Evolutionary conservation across 2,888 invertebrate genomes (phyloP).

Genomic region (Yponomeuta malinellus): DNA sequence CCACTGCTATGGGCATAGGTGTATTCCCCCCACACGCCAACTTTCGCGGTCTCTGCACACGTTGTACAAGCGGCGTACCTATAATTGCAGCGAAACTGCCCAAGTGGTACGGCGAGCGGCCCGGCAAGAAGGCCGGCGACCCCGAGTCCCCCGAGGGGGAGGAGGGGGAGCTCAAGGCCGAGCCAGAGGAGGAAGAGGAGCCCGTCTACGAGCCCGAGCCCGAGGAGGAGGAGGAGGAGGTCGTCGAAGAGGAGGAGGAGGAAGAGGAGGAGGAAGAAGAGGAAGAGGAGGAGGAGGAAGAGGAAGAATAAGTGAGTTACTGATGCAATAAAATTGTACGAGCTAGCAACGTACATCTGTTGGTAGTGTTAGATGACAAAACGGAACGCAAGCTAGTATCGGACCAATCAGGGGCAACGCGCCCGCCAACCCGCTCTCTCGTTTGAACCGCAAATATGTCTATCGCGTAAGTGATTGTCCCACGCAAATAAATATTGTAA

Average conservation of each 20-base stretch:
- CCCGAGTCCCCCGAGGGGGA: slow-evolving; percentile 94
- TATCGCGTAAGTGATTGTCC: too few species aligned
- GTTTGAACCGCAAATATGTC: too few species aligned
- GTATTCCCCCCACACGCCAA: too few species aligned
- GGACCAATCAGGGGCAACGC: too few species aligned
- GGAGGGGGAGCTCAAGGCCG: slow-evolving; percentile 87
- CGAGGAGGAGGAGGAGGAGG: slow-evolving; percentile 82
- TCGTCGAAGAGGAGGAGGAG: slow-evolving; percentile 84
- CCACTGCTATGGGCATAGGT: too few species aligned
- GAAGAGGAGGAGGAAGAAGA: slow-evolving; percentile 85
- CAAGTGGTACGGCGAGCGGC: slow-evolving; percentile 97
- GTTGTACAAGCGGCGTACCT: background rate
- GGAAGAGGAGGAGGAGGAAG: slow-evolving; percentile 79
- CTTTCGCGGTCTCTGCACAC: too few species aligned
- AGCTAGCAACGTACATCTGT: too few species aligned
- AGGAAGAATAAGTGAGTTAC: slow-evolving; percentile 51
- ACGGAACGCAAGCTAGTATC: too few species aligned
- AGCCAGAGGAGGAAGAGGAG: slow-evolving; percentile 81
- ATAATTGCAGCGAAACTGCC: slow-evolving; percentile 86
- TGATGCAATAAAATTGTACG: background rate
- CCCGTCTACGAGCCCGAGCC: slow-evolving; percentile 85
- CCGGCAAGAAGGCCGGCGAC: slow-evolving; percentile 93
- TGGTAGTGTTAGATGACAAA: too few species aligned
- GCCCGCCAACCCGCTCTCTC: too few species aligned
- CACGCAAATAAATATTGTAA: too few species aligned